A percentile compares a stretch with the other conserved stretches of the same genome.
Evolutionary conservation across 2,113 vertebrate genomes (phyloP).

Genomic region (Pithys albifrons): DNA sequence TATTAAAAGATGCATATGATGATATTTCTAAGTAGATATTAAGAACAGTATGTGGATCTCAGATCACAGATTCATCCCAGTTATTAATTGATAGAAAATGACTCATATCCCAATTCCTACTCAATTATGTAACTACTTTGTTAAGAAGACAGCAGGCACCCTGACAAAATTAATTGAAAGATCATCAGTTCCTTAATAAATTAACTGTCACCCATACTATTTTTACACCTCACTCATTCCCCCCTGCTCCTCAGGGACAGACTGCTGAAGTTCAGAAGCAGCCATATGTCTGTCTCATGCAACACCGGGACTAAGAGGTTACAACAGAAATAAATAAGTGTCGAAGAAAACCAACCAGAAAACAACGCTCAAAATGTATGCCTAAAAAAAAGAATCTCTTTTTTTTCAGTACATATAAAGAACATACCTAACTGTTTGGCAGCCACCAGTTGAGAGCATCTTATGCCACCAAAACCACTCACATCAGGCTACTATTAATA

Average conservation of each 20-base stretch:
- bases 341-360: neutral
- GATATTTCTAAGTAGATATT: neutral
- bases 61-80: neutral
- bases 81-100: slow-evolving; percentile 22
- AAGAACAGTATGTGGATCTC: neutral
- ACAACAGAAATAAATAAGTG: neutral
- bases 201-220: neutral
- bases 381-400: neutral
- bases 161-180: slow-evolving; percentile 36
- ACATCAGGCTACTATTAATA: neutral
- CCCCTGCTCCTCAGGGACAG: neutral
- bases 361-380: neutral
- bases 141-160: neutral
- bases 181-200: neutral
- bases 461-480: neutral
- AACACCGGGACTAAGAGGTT: neutral
- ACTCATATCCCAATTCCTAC: neutral
- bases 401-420: neutral
- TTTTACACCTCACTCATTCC: neutral
- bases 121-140: neutral
- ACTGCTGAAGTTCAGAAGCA: neutral
- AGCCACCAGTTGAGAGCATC: neutral
- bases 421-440: neutral
- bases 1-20: neutral
- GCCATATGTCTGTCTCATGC: neutral